These are phyloP conservation scores for Heliconius hermathena DNA, from an alignment of 1,140 invertebrate species.

Conservation along the genomic window DNA sequence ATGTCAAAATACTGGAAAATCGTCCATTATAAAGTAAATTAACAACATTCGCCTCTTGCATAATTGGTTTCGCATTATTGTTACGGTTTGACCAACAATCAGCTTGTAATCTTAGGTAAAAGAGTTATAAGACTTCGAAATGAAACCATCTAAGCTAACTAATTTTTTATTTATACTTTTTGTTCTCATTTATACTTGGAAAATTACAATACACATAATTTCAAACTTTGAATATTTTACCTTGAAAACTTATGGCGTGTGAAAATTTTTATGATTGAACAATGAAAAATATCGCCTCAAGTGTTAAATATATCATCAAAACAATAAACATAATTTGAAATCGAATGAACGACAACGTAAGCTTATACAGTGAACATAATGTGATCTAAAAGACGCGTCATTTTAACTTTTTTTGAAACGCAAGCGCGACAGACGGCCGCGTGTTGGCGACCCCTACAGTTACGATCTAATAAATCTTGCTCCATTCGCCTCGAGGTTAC, in stretches of 20 bases:
- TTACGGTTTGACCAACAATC: constrained; percentile 10
- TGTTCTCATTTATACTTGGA: background rate
- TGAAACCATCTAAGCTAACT: constrained; percentile 2
- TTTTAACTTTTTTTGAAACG: constrained; percentile 30
- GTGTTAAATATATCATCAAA: constrained; percentile 1
- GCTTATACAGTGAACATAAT: constrained; percentile 13
- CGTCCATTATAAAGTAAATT: background rate
- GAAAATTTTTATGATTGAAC: background rate
- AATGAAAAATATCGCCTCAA: background rate
- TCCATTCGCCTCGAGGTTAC: constrained; percentile 50
- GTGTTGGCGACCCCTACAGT: constrained; percentile 63
- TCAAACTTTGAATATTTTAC: background rate
- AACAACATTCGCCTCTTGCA: constrained; percentile 8
- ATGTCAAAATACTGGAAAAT: constrained; percentile 9
- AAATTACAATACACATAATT: background rate
- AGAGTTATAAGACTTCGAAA: constrained; percentile 13
- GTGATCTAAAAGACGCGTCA: constrained; percentile 9
- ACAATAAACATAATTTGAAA: background rate
- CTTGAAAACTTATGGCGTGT: constrained; percentile 8
- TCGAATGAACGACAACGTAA: constrained; percentile 3
- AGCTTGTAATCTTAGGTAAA: constrained; percentile 10
- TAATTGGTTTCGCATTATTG: constrained; percentile 7
- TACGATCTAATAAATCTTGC: constrained; percentile 76
- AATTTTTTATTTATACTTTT: background rate
- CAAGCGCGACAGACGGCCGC: constrained; percentile 41